Percentiles rank a stretch among this genome's conserved stretches.
phyloP scores from a whole-genome alignment of 2,113 vertebrate genomes.

The Semnornis frantzii region DNA sequence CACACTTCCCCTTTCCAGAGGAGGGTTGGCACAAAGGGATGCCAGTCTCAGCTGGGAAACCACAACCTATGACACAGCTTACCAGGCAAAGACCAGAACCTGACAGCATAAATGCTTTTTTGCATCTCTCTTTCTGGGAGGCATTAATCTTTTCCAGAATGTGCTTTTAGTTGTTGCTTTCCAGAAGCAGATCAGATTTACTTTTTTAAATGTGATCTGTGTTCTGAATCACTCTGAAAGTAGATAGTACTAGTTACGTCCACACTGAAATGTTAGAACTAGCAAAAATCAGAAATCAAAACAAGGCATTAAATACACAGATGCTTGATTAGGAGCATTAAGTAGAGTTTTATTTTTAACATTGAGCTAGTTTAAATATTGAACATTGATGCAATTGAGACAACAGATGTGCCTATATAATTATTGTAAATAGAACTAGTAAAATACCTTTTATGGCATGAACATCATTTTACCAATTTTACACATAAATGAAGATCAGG shows the following conservation, averaged over 20 bases:
- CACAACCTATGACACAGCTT: background rate
- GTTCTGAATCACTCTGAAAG: background rate
- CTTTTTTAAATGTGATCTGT: background rate
- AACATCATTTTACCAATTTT: background rate
- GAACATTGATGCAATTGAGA: background rate
- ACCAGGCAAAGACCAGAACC: background rate
- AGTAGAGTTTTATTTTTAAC: background rate
- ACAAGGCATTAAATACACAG: background rate
- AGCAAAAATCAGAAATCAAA: background rate
- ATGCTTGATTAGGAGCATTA: conserved; percentile 6
- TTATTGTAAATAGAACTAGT: conserved; percentile 11
- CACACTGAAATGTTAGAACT: background rate
- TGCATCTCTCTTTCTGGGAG: background rate
- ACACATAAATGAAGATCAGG: background rate
- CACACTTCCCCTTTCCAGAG: background rate
- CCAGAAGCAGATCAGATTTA: conserved; percentile 31
- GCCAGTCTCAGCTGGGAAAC: background rate
- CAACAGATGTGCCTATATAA: conserved; percentile 1
- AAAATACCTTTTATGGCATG: background rate
- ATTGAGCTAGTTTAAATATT: conserved; percentile 29
- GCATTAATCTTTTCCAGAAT: conserved; percentile 5
- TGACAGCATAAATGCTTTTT: background rate
- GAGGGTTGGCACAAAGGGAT: background rate
- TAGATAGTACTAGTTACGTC: background rate
- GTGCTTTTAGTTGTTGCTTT: conserved; percentile 30